Conservation (phyloP, 2,797 vertebrate species). For the Myotis planiceps region DNA sequence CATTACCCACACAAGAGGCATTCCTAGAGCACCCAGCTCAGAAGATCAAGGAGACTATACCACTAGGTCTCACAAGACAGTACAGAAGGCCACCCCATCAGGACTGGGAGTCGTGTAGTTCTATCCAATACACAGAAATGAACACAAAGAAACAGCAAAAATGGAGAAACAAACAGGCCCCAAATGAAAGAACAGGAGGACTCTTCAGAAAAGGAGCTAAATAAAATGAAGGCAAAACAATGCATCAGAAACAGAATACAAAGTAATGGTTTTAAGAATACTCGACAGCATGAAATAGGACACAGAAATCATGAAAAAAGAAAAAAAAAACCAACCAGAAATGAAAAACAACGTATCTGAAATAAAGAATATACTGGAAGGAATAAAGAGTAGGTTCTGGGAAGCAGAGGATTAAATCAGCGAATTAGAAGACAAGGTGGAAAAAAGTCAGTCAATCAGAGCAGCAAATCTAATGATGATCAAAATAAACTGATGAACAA, state of each 20-base stretch:
- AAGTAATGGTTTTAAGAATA: background rate
- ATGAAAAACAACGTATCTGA: background rate
- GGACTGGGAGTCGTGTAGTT: background rate
- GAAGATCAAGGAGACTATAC: background rate
- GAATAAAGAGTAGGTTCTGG: background rate
- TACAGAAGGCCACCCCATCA: background rate
- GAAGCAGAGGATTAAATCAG: background rate
- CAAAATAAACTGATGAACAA: background rate
- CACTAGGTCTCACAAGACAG: background rate
- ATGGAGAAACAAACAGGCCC: background rate
- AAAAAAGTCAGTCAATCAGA: background rate
- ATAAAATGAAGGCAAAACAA: background rate
- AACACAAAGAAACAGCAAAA: background rate
- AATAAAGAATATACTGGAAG: background rate
- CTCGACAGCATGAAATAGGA: too few relatives aligned
- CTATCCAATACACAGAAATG: background rate
- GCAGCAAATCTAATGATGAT: background rate
- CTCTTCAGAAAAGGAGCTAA: background rate
- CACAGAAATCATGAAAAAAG: background rate
- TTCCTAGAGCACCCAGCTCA: too few relatives aligned
- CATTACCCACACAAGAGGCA: too few relatives aligned
- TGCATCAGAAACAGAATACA: background rate
- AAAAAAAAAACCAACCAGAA: background rate
- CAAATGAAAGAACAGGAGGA: background rate
- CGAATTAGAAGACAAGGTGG: background rate